Conservation (phyloP, 2,113 vertebrate genomes). For the Cinclus cinclus region DNA sequence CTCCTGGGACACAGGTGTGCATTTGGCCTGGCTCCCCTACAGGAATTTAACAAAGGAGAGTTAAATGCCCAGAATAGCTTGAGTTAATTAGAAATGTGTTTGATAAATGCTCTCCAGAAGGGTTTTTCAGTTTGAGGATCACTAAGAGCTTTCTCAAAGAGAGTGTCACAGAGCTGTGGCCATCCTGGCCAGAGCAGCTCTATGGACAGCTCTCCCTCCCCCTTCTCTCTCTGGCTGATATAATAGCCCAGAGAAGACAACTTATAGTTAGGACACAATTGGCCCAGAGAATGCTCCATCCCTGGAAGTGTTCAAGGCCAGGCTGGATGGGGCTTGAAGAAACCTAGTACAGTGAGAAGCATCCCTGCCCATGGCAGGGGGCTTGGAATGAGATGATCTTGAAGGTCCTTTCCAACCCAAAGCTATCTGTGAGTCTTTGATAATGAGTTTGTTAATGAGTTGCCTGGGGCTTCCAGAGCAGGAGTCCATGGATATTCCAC, state of each 20-base stretch:
- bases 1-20: neutral
- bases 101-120: neutral
- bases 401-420: neutral
- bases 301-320: neutral
- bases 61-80: neutral
- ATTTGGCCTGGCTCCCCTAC: neutral
- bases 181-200: neutral
- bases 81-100: neutral
- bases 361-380: neutral
- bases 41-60: neutral
- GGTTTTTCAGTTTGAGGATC: neutral
- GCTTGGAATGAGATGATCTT: neutral
- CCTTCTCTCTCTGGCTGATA: neutral
- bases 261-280: neutral
- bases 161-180: rapidly evolving
- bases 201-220: neutral
- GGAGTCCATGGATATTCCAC: rapidly evolving
- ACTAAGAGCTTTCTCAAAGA: neutral
- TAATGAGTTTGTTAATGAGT: neutral
- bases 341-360: neutral
- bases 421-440: neutral
- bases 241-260: neutral
- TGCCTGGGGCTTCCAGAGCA: neutral
- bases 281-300: neutral
- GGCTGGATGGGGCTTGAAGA: neutral